Base-by-base conservation (phyloP, 2,888 invertebrate species). In the Poecilus cupreus region DNA sequence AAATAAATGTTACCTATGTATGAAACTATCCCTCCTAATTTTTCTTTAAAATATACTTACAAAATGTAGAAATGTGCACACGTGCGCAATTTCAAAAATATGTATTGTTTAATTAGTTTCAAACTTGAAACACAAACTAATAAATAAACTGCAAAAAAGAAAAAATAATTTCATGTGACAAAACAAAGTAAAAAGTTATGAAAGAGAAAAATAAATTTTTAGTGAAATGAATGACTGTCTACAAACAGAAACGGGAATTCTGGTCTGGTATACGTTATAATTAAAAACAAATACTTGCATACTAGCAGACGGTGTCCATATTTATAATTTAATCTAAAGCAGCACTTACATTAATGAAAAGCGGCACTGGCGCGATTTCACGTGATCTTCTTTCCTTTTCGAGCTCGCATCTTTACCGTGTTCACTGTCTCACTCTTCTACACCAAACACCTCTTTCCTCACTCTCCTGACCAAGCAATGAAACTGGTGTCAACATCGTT, bases 341-440 rank as follows among this genome's bases (percentile, higher is more conserved):
- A 82, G 84, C 86, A 86, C 86, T 87, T 85, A 85, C 83, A 85
- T 85, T 86, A 87, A 87, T 87, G 86, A 86, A 86, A 85, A 84
- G 82, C 80, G 13, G 39, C 3, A 16, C 11, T 20, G 37, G 37
- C 76, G n/a, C 76, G 32, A 76, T 26, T 37, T 51, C 20, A 51
- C 37, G 32, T 74, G 51, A 18, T 72, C 18, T 18, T 72, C 43
- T 11, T n/a, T 13, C 72, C 26, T 46, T 49, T n/a, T n/a, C 18
- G 4, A 5, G 8, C 76, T 37, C 24, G 20, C 6, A 24, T 8
- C 10, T 51, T 13, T 39, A 37, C 43, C 46, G 24, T 10, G 8
- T n/a, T 5, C 0, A 32, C 26, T 16, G 54, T 72, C 46, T 60
- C 64, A 6, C 43, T 64, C 57, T 20, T 51, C 13, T 24, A 39